Base-by-base conservation (phyloP, 2,888 invertebrate genomes). In the Oxyscelio sp. region DNA sequence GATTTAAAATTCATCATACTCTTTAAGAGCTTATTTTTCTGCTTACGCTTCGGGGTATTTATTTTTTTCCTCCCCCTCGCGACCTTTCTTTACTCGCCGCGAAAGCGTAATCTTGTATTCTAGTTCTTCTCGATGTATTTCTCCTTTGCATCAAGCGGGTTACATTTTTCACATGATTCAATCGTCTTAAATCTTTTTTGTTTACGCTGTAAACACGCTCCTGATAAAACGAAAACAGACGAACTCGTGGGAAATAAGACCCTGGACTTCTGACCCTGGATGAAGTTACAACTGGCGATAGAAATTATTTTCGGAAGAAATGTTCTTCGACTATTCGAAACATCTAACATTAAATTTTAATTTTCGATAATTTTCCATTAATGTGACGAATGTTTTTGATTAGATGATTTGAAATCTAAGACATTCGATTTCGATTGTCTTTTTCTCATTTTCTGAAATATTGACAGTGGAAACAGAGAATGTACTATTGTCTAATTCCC, bases 1-100 rank as follows among this genome's bases (percentile, higher is more conserved):
- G 93, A 94, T 94, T 94, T 93, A 93, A 94, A 93, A 94, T 94
- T 94, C 93, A 94, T 94, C 93, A 93, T 92, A 88, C 93, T 93
- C 93, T 93, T 93, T 93, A 93, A 92, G 92, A 92, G 94, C 94
- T 94, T 94, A 94, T 93, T 93, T 93, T 92, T 92, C 91, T 91
- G 91, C 92, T 91, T 88, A 88, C 90, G 93, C 94, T 92, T 90
- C 89, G 80, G 92, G 93, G 91, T 93, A 93, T 93, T 93, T 93
- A 90, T 93, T 91, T 93, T 88, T 90, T 91, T 87, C 78, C 38
- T 66, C 59, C 45, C 58, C 56, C 54, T 63, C 84, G 82, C 83
- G 74, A 87, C 83, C 54, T 31, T 15, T 45, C 17, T 52, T 68
- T 17, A 4, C 48, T 45, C 84, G 89, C 85, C 86, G 83, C 87